These are phyloP conservation scores for Caranx ignobilis DNA, from an alignment of 2,113 vertebrate species.

Conservation along the genomic window DNA sequence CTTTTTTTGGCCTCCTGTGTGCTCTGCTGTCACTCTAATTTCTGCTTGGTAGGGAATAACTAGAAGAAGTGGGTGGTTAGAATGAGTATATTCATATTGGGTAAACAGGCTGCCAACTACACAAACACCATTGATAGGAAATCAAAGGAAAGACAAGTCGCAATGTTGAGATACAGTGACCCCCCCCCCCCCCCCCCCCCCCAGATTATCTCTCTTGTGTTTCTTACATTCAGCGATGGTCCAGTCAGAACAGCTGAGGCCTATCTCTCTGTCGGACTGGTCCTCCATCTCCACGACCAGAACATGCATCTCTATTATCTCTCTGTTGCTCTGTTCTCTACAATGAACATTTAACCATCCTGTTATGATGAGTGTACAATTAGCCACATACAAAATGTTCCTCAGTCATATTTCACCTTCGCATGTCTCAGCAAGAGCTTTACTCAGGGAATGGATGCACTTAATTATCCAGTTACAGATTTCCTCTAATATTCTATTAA, in stretches of 20 bases:
- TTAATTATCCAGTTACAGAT: not conserved
- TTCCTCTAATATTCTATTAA: not conserved
- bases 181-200: no score
- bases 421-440: not conserved
- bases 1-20: no score
- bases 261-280: not conserved
- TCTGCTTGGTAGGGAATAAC: slow-evolving; percentile 13
- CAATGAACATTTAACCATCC: not conserved
- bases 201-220: no score
- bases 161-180: not conserved
- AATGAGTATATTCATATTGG: not conserved
- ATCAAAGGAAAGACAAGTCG: not conserved
- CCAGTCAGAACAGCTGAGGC: not conserved
- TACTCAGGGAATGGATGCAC: not conserved
- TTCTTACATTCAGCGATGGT: not conserved
- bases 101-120: not conserved
- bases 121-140: not conserved
- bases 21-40: no score
- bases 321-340: not conserved
- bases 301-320: slow-evolving; percentile 9
- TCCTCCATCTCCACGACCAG: slow-evolving; percentile 7
- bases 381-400: not conserved
- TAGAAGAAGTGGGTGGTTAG: slow-evolving; percentile 10
- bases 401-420: not conserved
- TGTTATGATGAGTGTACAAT: not conserved